phyloP scores from a whole-genome alignment of 2,888 invertebrate genomes.

The Lasioglossum calceatum region DNA sequence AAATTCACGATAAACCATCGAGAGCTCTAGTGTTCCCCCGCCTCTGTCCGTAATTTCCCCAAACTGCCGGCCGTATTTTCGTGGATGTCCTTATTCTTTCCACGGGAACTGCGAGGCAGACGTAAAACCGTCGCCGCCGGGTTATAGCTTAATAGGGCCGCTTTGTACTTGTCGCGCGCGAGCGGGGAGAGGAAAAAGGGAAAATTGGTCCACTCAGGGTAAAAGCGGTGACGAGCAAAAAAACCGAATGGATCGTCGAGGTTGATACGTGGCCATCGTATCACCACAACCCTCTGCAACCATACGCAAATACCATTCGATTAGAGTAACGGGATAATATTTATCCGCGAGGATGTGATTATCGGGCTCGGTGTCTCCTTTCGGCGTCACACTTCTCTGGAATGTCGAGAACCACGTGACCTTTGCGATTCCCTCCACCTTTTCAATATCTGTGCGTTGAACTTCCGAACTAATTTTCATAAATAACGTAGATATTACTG shows the following conservation, averaged over 20 bases:
- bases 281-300: not conserved
- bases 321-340: not conserved
- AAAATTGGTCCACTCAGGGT: slow-evolving; percentile 18
- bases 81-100: slow-evolving; percentile 36
- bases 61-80: slow-evolving; percentile 43
- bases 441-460: not conserved
- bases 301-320: not conserved
- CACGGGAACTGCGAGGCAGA: slow-evolving; percentile 33
- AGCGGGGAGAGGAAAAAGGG: not conserved
- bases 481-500: not conserved
- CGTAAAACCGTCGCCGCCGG: slow-evolving; percentile 54
- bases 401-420: not conserved
- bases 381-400: not conserved
- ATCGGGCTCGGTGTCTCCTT: not conserved
- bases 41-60: slow-evolving; percentile 22
- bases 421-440: not conserved
- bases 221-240: slow-evolving; percentile 33
- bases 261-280: slow-evolving; percentile 15
- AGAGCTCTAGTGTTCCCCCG: not conserved
- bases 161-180: slow-evolving; percentile 55
- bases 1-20: slow-evolving; percentile 44
- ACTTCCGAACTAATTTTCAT: not conserved
- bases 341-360: not conserved
- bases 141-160: slow-evolving; percentile 58
- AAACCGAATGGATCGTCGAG: slow-evolving; percentile 35